phyloP scores from a whole-genome alignment of 2,113 vertebrate genomes.

The Halichoeres trimaculatus region DNA sequence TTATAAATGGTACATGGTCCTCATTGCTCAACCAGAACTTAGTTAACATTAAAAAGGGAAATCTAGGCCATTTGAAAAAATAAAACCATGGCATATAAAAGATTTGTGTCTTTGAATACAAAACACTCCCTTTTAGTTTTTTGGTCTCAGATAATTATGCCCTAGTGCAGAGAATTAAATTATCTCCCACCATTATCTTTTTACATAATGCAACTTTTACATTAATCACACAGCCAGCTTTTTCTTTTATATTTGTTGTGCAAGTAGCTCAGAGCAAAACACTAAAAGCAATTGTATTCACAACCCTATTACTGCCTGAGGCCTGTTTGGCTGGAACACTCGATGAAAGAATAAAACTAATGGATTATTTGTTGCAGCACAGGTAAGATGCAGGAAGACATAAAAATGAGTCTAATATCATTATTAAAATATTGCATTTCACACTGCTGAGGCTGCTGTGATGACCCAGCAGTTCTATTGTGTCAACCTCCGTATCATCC shows the following conservation, averaged over 20 bases:
- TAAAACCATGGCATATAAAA: neutral
- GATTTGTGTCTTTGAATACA: neutral
- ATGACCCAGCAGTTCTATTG: slow-evolving; percentile 35
- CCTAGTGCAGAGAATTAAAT: neutral
- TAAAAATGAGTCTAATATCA: slow-evolving; percentile 32
- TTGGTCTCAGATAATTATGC: neutral
- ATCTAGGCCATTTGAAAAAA: slow-evolving; percentile 1
- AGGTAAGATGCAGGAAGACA: slow-evolving; percentile 40
- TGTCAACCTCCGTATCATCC: slow-evolving; percentile 20
- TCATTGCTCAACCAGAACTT: neutral
- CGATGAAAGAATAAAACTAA: slow-evolving; percentile 44
- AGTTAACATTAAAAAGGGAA: neutral
- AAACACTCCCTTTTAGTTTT: neutral
- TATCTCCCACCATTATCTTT: slow-evolving; percentile 13
- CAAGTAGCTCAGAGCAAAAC: slow-evolving; percentile 40
- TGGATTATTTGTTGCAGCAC: slow-evolving; percentile 49
- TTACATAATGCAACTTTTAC: slow-evolving; percentile 36
- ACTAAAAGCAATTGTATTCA: slow-evolving; percentile 51
- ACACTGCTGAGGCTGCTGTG: slow-evolving; percentile 29
- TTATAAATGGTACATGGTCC: neutral
- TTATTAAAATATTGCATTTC: slow-evolving; percentile 44
- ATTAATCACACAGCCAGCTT: slow-evolving; percentile 18
- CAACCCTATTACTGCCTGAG: slow-evolving; percentile 45
- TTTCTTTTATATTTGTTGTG: slow-evolving; percentile 39
- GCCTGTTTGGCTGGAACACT: slow-evolving; percentile 47